Evolutionary conservation across 2,888 invertebrate species (phyloP), one percentile per base, ranked within the genome.

Genomic region (Tigriopus californicus): DNA sequence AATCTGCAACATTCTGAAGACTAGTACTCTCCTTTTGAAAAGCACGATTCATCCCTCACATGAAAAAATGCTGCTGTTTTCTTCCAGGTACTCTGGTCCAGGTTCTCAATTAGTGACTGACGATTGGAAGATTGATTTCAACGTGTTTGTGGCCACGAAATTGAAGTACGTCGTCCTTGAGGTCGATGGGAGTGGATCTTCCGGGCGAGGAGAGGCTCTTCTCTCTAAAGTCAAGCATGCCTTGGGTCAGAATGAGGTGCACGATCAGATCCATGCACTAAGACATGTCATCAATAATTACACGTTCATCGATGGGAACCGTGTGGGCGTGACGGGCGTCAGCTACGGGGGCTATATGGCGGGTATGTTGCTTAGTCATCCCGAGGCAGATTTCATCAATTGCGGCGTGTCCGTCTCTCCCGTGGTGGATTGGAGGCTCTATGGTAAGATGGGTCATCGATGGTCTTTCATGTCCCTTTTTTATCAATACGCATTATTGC

Each of bases 321-420:
- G 87, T 15, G 85, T 91, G 62, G 92, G 90, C 0, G 86, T 95
- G 62, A 92, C 89, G 88, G 97, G 97, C 1, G 87, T 89, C 80
- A 87, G 90, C 60, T 97, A 94, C 68, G 95, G 95, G 1, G 95
- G 94, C 1, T 95, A 89, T 70, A 80, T 91, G 0, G 83, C 94
- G 0, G 81, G 88, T 0, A 76, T 89, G 60, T 84, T 85, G 1
- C 74, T 95, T 54, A 89, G 89, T 5, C 18, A 41, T 18, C 79
- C 79, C 64, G 86, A 88, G 70, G 80, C 83, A 65, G 79, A 82
- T 61, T 82, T 90, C 61, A 92, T 94, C 73, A 85, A 88, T 64
- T 97, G 97, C 70, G 95, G 92, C 1, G 83, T 94, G 57, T 83
- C 90, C 58, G 83, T 95, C 12, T 89, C 95, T 5, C 95, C 95